Evolutionary conservation across 2,797 vertebrate species (phyloP).

Genomic region (Oryzias dopingdopingensis): DNA sequence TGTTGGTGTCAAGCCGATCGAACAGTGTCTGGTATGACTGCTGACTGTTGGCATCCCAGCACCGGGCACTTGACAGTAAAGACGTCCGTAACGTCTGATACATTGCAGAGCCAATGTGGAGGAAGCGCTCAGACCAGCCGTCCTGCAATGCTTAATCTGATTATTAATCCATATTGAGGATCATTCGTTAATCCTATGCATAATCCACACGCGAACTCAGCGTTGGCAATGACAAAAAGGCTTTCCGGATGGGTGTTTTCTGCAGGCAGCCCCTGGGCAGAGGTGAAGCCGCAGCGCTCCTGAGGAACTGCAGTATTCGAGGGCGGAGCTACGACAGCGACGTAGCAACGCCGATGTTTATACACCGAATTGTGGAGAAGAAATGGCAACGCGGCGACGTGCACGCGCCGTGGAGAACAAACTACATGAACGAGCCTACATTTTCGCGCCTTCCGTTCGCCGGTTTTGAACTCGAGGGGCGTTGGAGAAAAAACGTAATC

Average conservation of each 20-base stretch:
- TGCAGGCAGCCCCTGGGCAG: slow-evolving; percentile 2
- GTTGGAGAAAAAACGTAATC: slow-evolving; percentile 31
- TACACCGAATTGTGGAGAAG: slow-evolving; percentile 30
- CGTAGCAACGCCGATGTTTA: slow-evolving; percentile 21
- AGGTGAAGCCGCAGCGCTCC: slow-evolving; percentile 7
- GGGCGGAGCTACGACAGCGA: slow-evolving; percentile 55
- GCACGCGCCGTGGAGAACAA: background rate
- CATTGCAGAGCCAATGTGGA: slow-evolving; percentile 46
- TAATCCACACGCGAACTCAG: slow-evolving; percentile 1
- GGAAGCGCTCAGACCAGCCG: slow-evolving; percentile 15
- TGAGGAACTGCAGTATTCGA: slow-evolving; percentile 45
- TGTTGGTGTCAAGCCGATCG: slow-evolving; percentile 85
- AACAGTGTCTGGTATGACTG: slow-evolving; percentile 85
- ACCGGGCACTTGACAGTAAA: slow-evolving; percentile 71
- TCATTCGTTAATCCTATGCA: background rate
- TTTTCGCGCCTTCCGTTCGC: no score
- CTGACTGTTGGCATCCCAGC: slow-evolving; percentile 72
- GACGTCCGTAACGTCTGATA: slow-evolving; percentile 54
- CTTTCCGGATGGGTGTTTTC: background rate
- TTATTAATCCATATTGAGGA: slow-evolving; percentile 29
- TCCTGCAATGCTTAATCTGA: slow-evolving; percentile 15
- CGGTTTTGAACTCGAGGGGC: background rate
- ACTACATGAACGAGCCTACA: background rate
- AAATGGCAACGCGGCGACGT: background rate
- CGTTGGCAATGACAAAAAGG: background rate